Evolutionary conservation across 2,888 invertebrate species (phyloP).

Genomic region (Julus scanicus): DNA sequence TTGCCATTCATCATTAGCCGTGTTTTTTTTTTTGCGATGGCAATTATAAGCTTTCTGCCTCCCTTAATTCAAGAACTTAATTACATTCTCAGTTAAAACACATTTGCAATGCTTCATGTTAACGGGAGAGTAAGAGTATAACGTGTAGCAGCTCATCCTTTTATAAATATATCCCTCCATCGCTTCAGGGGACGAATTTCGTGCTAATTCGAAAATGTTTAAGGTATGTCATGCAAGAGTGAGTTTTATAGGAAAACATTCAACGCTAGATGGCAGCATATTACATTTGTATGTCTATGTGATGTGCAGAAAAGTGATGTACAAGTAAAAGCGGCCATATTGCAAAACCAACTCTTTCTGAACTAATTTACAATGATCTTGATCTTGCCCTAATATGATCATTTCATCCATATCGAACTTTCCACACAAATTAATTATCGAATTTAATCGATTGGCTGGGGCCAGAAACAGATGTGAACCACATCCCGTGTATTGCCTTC

Average conservation of each 20-base stretch:
- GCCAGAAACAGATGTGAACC: too few relatives aligned
- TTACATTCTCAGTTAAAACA: constrained; percentile 46
- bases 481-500: not conserved
- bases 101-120: constrained; percentile 22
- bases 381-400: too few relatives aligned
- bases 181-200: not conserved
- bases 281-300: too few relatives aligned
- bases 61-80: constrained; percentile 51
- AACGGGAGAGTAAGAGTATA: constrained; percentile 11
- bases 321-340: too few relatives aligned
- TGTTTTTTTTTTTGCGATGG: not conserved
- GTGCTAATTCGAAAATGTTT: not conserved
- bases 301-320: too few relatives aligned
- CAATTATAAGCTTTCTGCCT: constrained; percentile 31
- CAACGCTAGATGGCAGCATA: not conserved
- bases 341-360: too few relatives aligned
- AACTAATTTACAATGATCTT: too few relatives aligned
- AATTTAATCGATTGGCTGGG: too few relatives aligned
- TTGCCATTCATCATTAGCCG: constrained; percentile 46
- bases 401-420: too few relatives aligned
- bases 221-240: not conserved
- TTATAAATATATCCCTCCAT: constrained; percentile 26
- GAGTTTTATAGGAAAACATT: not conserved
- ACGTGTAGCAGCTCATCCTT: not conserved
- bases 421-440: too few relatives aligned